Conservation (phyloP, 2,797 vertebrate species). For the Epinephelus awoara region DNA sequence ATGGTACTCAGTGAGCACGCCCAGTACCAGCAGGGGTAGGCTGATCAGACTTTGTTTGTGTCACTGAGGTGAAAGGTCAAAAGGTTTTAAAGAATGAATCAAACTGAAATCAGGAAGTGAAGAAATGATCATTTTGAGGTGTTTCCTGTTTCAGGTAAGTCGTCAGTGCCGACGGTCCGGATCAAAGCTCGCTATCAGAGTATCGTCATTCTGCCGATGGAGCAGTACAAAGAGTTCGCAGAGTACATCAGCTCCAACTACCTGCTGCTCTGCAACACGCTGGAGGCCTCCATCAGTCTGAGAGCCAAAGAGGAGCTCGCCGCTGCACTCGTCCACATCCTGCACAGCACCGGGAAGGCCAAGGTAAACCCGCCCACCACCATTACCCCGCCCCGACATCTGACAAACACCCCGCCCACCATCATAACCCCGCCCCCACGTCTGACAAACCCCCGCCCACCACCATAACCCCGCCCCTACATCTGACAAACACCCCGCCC, state of each 20-base stretch:
- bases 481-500: background rate
- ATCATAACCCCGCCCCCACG: background rate
- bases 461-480: background rate
- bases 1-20: constrained; percentile 96
- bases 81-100: no score
- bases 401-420: background rate
- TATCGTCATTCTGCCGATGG: constrained; percentile 95
- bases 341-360: constrained; percentile 93
- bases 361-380: constrained; percentile 71
- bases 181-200: constrained; percentile 96
- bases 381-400: background rate
- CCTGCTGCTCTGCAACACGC: constrained; percentile 91
- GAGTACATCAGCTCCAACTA: constrained; percentile 97
- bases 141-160: constrained; percentile 72
- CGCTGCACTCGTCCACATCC: constrained; percentile 94
- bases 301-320: constrained; percentile 95
- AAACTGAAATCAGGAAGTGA: no score
- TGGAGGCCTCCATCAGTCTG: constrained; percentile 94
- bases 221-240: constrained; percentile 97
- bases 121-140: no score
- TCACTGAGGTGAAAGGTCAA: no score
- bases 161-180: constrained; percentile 83
- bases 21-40: constrained; percentile 91
- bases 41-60: no score
- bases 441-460: no score